Conservation (phyloP, 2,113 vertebrate species). For the Vidua chalybeata region DNA sequence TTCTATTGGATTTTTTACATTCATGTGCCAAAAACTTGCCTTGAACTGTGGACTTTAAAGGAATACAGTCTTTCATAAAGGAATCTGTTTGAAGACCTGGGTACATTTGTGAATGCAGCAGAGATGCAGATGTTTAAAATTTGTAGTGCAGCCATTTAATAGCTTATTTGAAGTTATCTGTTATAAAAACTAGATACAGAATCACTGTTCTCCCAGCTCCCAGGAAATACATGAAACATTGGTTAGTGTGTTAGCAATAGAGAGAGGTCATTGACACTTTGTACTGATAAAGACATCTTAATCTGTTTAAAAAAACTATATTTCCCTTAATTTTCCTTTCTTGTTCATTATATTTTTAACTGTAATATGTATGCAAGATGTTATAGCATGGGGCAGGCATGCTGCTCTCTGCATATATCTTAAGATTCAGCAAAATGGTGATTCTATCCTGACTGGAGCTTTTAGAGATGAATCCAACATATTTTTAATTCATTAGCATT, state of each 20-base stretch:
- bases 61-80: not conserved
- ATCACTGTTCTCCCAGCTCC: not conserved
- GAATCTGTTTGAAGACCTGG: not conserved
- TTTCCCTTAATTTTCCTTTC: not conserved
- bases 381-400: not conserved
- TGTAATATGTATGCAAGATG: accelerated
- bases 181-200: not conserved
- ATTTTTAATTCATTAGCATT: not conserved
- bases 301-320: not conserved
- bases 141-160: not conserved
- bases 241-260: not conserved
- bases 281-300: not conserved
- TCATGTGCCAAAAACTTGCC: not conserved
- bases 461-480: not conserved
- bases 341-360: not conserved
- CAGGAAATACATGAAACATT: not conserved
- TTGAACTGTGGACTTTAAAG: not conserved
- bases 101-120: not conserved
- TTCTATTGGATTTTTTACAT: not conserved
- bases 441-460: not conserved
- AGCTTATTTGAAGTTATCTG: not conserved
- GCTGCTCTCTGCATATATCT: not conserved
- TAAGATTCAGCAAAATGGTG: not conserved
- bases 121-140: not conserved
- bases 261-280: not conserved